phyloP scores from a whole-genome alignment of 1,140 invertebrate genomes.

The Lepidotrigona ventralis region DNA sequence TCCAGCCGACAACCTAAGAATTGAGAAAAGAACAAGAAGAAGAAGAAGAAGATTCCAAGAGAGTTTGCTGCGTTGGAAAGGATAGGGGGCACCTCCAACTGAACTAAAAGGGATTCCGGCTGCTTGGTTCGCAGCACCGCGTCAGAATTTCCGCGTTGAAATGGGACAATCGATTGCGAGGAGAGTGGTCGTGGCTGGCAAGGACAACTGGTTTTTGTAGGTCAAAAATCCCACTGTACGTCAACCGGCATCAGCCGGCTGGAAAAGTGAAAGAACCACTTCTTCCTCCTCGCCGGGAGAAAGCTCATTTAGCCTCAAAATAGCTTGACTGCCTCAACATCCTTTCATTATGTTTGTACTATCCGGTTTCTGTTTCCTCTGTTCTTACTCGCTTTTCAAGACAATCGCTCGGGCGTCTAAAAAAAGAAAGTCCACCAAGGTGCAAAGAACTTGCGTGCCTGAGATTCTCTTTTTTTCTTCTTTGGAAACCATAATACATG shows the following conservation, averaged over 20 bases:
- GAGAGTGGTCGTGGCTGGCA: background rate
- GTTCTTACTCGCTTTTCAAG: background rate
- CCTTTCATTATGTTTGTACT: background rate
- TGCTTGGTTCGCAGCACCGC: background rate
- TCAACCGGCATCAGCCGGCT: background rate
- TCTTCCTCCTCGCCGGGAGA: too few species aligned
- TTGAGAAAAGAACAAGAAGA: too few species aligned
- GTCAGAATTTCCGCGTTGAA: constrained; percentile 3
- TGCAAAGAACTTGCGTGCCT: background rate
- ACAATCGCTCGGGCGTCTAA: background rate
- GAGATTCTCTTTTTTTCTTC: too few species aligned
- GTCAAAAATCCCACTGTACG: constrained; percentile 1
- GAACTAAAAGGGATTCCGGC: background rate
- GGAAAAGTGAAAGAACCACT: constrained; percentile 13
- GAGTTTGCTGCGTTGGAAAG: background rate
- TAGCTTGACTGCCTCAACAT: background rate
- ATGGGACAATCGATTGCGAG: constrained; percentile 38
- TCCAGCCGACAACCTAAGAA: background rate
- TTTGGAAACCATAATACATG: too few species aligned
- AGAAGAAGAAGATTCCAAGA: background rate
- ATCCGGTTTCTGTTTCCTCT: too few species aligned
- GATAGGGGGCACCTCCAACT: too few species aligned
- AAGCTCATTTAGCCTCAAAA: background rate
- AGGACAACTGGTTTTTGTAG: constrained; percentile 11
- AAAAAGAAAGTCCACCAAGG: too few species aligned